Percentiles rank a stretch among this genome's conserved stretches.
phyloP scores from a whole-genome alignment of 2,113 vertebrate genomes.

The Semicossyphus pulcher region DNA sequence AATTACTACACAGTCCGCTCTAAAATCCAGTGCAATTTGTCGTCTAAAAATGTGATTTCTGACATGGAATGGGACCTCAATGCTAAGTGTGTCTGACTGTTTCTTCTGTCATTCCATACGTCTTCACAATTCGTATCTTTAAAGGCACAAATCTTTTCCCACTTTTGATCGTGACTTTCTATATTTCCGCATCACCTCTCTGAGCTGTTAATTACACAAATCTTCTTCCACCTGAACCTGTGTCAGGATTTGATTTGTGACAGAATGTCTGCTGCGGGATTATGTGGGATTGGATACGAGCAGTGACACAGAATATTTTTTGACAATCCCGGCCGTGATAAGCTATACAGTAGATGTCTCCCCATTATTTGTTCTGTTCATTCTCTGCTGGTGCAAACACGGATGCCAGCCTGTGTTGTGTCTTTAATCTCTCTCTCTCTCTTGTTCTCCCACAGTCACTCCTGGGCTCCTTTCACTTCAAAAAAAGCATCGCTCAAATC shows the following conservation, averaged over 20 bases:
- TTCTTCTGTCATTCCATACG: too few species aligned
- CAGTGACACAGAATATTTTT: conserved; percentile 56
- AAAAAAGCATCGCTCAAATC: conserved; percentile 65
- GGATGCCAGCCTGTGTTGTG: conserved; percentile 35
- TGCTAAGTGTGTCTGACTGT: too few species aligned
- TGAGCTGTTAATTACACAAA: conserved; percentile 56
- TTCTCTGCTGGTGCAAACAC: conserved; percentile 54
- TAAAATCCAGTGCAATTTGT: too few species aligned
- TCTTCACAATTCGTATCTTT: neutral
- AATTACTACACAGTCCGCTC: too few species aligned
- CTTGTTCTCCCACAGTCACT: conserved; percentile 78
- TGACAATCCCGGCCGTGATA: conserved; percentile 64
- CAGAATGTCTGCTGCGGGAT: conserved; percentile 68
- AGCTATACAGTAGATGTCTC: conserved; percentile 50
- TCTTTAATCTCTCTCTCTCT: conserved; percentile 66
- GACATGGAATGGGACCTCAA: too few species aligned
- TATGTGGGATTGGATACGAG: conserved; percentile 70
- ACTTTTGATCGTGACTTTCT: conserved; percentile 12
- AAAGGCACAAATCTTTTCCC: conserved; percentile 14
- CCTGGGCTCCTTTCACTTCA: conserved; percentile 71
- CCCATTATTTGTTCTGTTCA: conserved; percentile 59
- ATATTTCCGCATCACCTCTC: conserved; percentile 9
- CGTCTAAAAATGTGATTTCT: too few species aligned
- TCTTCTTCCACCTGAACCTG: conserved; percentile 35
- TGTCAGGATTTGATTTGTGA: conserved; percentile 63